These are phyloP conservation scores for Anoplius nigerrimus DNA, from an alignment of 2,888 invertebrate genomes.

Conservation along the genomic window DNA sequence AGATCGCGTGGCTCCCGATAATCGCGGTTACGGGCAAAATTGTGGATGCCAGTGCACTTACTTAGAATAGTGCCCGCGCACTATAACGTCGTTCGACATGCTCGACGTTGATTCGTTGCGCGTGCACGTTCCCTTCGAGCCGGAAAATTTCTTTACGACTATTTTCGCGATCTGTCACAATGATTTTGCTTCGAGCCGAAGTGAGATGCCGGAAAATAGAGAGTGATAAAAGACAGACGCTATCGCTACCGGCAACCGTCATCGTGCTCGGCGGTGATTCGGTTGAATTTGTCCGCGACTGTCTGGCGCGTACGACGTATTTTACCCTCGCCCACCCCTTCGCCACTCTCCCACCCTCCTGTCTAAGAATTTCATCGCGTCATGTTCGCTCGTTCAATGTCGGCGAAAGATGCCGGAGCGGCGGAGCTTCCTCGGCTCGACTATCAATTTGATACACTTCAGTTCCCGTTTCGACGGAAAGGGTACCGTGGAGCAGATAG, in stretches of 20 bases:
- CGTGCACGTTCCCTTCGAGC: neutral
- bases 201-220: neutral
- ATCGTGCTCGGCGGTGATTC: neutral
- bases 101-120: constrained; percentile 9
- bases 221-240: constrained; percentile 8
- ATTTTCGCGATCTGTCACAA: neutral
- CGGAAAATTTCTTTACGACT: neutral
- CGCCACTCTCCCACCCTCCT: too few relatives aligned
- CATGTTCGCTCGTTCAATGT: too few relatives aligned
- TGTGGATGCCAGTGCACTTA: neutral
- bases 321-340: too few relatives aligned
- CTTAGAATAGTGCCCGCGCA: neutral
- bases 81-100: constrained; percentile 1
- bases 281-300: too few relatives aligned
- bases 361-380: too few relatives aligned
- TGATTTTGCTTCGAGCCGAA: neutral
- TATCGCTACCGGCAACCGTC: constrained; percentile 18
- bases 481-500: too few relatives aligned
- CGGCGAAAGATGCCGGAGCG: too few relatives aligned
- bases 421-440: too few relatives aligned
- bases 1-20: neutral
- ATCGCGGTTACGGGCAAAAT: neutral
- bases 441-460: too few relatives aligned
- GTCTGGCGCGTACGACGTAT: too few relatives aligned
- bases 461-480: too few relatives aligned